Conservation (phyloP, 1,140 invertebrate genomes). For the Drosophila littoralis region DNA sequence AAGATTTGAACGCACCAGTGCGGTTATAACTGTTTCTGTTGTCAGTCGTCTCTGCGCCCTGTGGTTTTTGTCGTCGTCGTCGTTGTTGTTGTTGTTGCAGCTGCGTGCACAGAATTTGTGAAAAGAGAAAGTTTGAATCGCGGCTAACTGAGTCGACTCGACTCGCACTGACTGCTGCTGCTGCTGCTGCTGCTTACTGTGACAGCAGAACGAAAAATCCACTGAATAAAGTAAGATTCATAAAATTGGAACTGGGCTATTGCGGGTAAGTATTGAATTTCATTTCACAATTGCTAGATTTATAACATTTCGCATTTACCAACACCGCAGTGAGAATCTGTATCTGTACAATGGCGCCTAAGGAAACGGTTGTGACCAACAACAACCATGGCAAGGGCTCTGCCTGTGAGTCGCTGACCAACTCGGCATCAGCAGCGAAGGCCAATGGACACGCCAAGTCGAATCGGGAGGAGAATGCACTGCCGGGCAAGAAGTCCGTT, state of each 20-base stretch:
- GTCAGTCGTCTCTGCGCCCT: background rate
- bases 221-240: conserved; percentile 3
- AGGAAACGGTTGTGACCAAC: conserved; percentile 41
- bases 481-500: conserved; percentile 87
- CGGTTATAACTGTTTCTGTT: conserved; percentile 14
- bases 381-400: conserved; percentile 9
- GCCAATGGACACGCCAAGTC: conserved; percentile 12
- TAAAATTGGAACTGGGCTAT: conserved; percentile 13
- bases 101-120: conserved; percentile 76
- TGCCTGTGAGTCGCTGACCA: background rate
- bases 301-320: background rate
- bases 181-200: background rate
- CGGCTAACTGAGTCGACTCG: background rate
- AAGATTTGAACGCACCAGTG: conserved; percentile 38
- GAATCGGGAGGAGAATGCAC: conserved; percentile 36
- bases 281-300: conserved; percentile 18
- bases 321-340: background rate
- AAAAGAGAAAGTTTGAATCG: conserved; percentile 74
- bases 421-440: background rate
- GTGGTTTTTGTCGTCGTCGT: conserved; percentile 8
- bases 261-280: conserved; percentile 5
- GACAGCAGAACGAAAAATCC: background rate
- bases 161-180: background rate
- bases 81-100: conserved; percentile 34
- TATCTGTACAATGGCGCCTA: conserved; percentile 56